A percentile compares a stretch with the other conserved stretches of the same genome.
phyloP scores from a whole-genome alignment of 1,140 invertebrate genomes.

The Apis laboriosa region DNA sequence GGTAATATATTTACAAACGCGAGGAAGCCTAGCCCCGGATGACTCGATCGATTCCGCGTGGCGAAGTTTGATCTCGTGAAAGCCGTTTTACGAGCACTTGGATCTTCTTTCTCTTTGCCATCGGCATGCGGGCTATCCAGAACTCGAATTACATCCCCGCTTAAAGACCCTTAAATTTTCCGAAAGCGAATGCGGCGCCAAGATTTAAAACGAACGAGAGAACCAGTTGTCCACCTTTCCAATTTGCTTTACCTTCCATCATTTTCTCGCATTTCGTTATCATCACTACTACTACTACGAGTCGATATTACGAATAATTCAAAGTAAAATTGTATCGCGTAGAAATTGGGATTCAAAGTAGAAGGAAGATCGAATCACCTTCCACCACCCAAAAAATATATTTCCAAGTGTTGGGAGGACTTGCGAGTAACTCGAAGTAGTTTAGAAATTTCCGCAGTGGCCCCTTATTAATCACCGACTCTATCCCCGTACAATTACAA shows the following conservation, averaged over 20 bases:
- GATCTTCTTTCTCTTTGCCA: conserved; percentile 25
- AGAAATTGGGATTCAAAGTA: too few species aligned
- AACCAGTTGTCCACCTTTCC: neutral
- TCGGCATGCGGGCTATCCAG: conserved; percentile 1
- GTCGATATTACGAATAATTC: too few species aligned
- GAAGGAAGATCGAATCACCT: too few species aligned
- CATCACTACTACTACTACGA: too few species aligned
- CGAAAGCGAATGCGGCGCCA: neutral
- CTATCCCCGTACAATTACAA: conserved; percentile 22
- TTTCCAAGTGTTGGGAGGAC: neutral
- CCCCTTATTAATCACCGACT: conserved; percentile 8
- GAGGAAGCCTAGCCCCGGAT: neutral
- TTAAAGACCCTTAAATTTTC: conserved; percentile 9
- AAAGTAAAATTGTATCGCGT: too few species aligned
- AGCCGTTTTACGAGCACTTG: conserved; percentile 58
- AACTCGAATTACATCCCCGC: conserved; percentile 29
- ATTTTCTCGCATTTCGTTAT: neutral
- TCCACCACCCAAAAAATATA: too few species aligned
- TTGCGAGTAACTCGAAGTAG: neutral
- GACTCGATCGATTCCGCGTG: conserved; percentile 41
- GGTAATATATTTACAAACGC: conserved; percentile 18
- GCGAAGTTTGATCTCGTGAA: conserved; percentile 59
- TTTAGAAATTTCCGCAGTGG: neutral
- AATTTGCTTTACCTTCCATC: neutral
- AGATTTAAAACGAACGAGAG: neutral